These are phyloP conservation scores for Paelopatides confundens DNA, from an alignment of 53 echinoderm and acorn worm species.

Conservation along the genomic window DNA sequence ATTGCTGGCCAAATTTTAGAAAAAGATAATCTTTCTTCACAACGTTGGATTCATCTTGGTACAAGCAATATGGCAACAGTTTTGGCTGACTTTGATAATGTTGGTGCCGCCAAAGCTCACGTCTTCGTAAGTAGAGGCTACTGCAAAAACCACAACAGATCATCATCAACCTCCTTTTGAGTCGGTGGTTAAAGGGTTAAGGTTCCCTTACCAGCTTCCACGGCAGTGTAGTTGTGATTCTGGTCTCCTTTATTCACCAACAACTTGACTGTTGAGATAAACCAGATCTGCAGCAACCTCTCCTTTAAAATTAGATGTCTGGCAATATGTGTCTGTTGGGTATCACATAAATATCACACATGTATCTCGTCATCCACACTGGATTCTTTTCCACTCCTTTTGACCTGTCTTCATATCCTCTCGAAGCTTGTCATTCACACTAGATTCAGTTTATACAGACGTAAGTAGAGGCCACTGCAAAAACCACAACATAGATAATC, in stretches of 20 bases:
- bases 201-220: constrained; percentile 3
- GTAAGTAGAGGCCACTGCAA: constrained; percentile 16
- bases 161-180: background rate
- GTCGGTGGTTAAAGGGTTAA: background rate
- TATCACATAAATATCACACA: too few species aligned
- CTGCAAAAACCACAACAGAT: constrained; percentile 14
- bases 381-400: too few species aligned
- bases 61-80: background rate
- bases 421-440: too few species aligned
- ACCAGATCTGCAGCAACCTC: background rate
- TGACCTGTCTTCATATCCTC: too few species aligned
- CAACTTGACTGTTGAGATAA: background rate
- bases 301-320: background rate
- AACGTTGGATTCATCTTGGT: background rate
- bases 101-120: constrained; percentile 31
- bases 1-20: constrained; percentile 26
- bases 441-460: too few species aligned
- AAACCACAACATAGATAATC: constrained; percentile 4
- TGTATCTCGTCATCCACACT: too few species aligned
- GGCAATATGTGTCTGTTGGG: background rate
- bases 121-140: background rate
- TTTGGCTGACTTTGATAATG: background rate
- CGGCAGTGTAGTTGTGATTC: background rate
- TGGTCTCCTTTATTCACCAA: constrained; percentile 23
- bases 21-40: background rate